Percentiles rank a stretch among this genome's conserved stretches.
Evolutionary conservation across 1,140 invertebrate species (phyloP).

Genomic region (Bombus haemorrhoidalis): DNA sequence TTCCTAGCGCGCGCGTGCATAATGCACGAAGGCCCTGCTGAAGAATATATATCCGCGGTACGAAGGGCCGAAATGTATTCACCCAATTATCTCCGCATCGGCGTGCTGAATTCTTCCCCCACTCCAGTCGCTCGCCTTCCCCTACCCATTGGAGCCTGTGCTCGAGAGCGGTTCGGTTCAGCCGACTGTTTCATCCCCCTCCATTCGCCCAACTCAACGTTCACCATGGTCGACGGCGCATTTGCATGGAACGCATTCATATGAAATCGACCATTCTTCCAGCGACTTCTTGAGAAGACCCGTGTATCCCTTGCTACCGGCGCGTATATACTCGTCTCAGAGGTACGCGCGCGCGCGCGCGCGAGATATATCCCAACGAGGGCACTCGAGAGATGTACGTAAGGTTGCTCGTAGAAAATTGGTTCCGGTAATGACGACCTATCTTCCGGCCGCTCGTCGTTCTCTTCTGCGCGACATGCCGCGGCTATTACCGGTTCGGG

Average conservation of each 20-base stretch:
- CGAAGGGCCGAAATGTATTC: conserved; percentile 65
- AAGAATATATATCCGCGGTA: conserved; percentile 38
- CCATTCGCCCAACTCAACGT: no score
- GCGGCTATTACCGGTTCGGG: conserved; percentile 8
- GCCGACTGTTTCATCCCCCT: conserved; percentile 20
- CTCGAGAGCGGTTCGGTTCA: conserved; percentile 8
- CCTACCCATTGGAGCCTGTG: neutral
- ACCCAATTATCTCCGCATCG: conserved; percentile 69
- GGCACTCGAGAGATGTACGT: conserved; percentile 55
- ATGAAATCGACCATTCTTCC: conserved; percentile 71
- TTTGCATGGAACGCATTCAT: conserved; percentile 72
- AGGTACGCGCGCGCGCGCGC: neutral
- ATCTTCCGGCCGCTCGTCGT: conserved; percentile 17
- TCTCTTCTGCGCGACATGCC: conserved; percentile 2
- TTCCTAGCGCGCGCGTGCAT: conserved; percentile 22
- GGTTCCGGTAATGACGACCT: conserved; percentile 64
- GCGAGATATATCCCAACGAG: conserved; percentile 61
- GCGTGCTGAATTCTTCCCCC: conserved; percentile 41
- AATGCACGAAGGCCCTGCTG: conserved; percentile 22
- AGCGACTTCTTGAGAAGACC: conserved; percentile 48
- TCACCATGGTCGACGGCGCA: conserved; percentile 36
- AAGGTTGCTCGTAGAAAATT: conserved; percentile 61
- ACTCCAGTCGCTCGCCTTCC: neutral
- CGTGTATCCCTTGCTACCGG: conserved; percentile 19
- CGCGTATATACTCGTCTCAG: conserved; percentile 4